These are phyloP conservation scores for Philonicus albiceps DNA, from an alignment of 2,888 invertebrate genomes.

Conservation along the genomic window DNA sequence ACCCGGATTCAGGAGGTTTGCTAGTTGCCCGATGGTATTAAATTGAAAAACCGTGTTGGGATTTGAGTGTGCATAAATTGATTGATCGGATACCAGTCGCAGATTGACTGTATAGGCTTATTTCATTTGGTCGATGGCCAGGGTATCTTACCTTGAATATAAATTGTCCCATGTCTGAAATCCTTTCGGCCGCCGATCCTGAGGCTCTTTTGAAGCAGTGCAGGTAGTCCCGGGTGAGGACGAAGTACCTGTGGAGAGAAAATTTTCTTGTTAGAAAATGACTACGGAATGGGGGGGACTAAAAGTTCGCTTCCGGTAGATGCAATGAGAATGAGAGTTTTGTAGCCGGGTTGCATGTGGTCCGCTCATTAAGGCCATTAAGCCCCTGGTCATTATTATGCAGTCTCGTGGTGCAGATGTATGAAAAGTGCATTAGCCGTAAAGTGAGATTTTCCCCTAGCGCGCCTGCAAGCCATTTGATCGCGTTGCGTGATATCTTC, in stretches of 20 bases:
- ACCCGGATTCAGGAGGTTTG: background rate
- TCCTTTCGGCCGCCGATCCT: slow-evolving; percentile 64
- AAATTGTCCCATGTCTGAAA: slow-evolving; percentile 74
- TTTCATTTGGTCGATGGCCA: background rate
- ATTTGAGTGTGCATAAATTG: slow-evolving; percentile 29
- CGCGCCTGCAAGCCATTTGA: background rate
- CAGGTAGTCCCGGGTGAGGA: slow-evolving; percentile 71
- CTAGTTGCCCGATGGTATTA: background rate
- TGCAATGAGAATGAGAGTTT: background rate
- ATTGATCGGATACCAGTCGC: background rate
- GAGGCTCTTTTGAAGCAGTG: slow-evolving; percentile 72
- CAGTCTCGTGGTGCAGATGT: slow-evolving; percentile 24
- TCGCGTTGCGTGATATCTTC: background rate
- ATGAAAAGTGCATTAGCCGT: slow-evolving; percentile 28
- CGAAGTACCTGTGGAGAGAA: slow-evolving; percentile 65
- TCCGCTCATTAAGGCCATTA: slow-evolving; percentile 1
- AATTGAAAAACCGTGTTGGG: slow-evolving; percentile 28
- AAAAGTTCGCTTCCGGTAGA: background rate
- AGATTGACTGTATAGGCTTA: background rate
- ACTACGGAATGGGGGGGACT: background rate
- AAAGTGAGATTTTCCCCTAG: background rate
- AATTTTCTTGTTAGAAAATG: slow-evolving; percentile 22
- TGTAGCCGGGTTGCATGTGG: slow-evolving; percentile 7
- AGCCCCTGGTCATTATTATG: slow-evolving; percentile 1
- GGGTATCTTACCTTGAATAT: slow-evolving; percentile 67